Evolutionary conservation across 1,140 invertebrate genomes (phyloP), one percentile per base, ranked within the genome.

Genomic region (Hesperophylax magnus): DNA sequence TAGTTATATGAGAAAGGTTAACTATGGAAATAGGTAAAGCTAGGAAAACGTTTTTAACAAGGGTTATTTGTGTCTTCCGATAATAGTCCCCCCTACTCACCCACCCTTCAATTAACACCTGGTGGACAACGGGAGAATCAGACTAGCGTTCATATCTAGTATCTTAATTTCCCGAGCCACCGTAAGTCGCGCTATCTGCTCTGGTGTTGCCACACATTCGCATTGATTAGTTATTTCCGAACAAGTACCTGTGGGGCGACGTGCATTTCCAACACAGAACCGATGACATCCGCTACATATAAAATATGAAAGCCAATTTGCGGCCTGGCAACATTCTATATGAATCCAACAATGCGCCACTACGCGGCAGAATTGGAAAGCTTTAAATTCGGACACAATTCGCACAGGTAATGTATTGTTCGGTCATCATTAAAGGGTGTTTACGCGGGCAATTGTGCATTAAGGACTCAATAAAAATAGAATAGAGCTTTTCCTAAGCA

Each of bases 221-320:
- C 78, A 65, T 53, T 79, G 58, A 79, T 72, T 79, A 79, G 78
- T 54, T 60, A 60, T 63, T 72, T 72, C 65, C 65, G 54, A 56
- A 60, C 34, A 56, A 22, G 47, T 24, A 18, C 69, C 69, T 27
- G 9, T 22, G 18, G 22, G 69, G 39, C 47, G 31, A 14, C 69
- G 69, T 53, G 69, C 20, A 18, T 27, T 15, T 22, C 39, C 69
- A 22, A 53, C 20, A 22, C 69, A 17, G 69, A 11, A 54, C 69
- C 69, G 69, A 71, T 71, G 69, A 61, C 78, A 79, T 79, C 67
- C 61, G 79, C 71, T 77, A 69, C 72, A 77, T 81, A 78, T 81
- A 81, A 81, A 81, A 78, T 81, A 78, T 78, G 76, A 78, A 81
- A 81, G 80, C 80, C 77, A 81, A 81, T 81, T 81, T 81, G 80